Percentiles rank a stretch among this genome's conserved stretches.
phyloP scores from a whole-genome alignment of 1,140 invertebrate species.

The Mercenaria mercenaria region DNA sequence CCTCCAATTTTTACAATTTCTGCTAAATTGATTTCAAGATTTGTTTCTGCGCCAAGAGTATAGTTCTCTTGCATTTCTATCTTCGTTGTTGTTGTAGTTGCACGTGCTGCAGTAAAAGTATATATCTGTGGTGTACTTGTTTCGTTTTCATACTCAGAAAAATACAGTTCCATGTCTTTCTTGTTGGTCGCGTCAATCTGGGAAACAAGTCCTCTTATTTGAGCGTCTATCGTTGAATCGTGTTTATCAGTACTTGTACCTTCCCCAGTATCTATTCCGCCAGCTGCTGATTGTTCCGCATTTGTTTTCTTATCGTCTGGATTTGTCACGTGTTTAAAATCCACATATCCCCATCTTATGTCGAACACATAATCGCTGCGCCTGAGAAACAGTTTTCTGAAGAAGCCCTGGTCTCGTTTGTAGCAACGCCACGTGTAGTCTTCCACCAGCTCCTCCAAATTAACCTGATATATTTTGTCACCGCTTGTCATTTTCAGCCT shows the following conservation, averaged over 20 bases:
- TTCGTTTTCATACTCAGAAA: conserved; percentile 61
- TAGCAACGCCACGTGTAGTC: conserved; percentile 43
- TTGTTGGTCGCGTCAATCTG: neutral
- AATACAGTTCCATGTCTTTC: conserved; percentile 42
- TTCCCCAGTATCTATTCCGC: neutral
- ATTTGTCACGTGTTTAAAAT: conserved; percentile 52
- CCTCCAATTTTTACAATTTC: too few species aligned
- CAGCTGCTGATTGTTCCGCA: neutral
- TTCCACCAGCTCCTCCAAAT: conserved; percentile 34
- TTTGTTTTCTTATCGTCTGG: neutral
- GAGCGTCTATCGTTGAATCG: neutral
- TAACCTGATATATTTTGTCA: conserved; percentile 39
- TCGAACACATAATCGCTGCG: too few species aligned
- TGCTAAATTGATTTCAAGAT: conserved; percentile 49
- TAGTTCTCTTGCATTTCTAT: conserved; percentile 67
- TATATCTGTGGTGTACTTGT: conserved; percentile 40
- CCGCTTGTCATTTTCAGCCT: neutral
- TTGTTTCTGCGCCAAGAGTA: conserved; percentile 56
- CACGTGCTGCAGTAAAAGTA: conserved; percentile 37
- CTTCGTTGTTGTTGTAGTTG: conserved; percentile 34
- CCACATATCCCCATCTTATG: conserved; percentile 64
- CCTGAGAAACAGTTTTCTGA: too few species aligned
- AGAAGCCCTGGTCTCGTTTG: neutral
- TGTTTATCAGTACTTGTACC: neutral
- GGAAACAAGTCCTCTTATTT: neutral